Evolutionary conservation across 2,113 vertebrate genomes (phyloP).

Genomic region (Lontra canadensis): DNA sequence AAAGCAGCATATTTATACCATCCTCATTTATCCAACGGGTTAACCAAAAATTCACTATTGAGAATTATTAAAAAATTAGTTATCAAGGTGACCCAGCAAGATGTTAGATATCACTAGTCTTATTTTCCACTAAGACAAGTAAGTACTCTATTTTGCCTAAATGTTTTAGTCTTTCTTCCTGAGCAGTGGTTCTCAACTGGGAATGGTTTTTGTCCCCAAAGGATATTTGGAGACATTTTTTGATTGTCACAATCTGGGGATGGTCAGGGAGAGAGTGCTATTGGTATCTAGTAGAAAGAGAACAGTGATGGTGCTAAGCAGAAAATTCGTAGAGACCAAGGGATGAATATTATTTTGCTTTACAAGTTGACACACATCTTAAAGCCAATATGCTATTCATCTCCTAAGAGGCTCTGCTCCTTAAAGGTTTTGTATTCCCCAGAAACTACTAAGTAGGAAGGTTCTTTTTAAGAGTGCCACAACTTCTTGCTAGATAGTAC

Average conservation of each 20-base stretch:
- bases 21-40: background rate
- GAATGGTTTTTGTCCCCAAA: background rate
- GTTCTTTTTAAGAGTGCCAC: background rate
- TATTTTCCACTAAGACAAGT: background rate
- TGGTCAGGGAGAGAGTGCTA: background rate
- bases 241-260: background rate
- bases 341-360: constrained; percentile 7
- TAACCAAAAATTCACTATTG: background rate
- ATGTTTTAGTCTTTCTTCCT: background rate
- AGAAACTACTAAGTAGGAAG: background rate
- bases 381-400: background rate
- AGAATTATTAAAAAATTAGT: background rate
- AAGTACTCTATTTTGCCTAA: background rate
- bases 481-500: background rate
- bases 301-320: background rate
- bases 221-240: background rate
- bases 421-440: background rate
- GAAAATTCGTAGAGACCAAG: background rate
- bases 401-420: background rate
- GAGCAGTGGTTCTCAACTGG: background rate
- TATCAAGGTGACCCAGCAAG: background rate
- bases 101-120: background rate
- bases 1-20: background rate
- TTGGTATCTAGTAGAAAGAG: background rate
- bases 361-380: background rate